Base-by-base conservation (phyloP, 2,888 invertebrate genomes). In the Xanthia icteritia region DNA sequence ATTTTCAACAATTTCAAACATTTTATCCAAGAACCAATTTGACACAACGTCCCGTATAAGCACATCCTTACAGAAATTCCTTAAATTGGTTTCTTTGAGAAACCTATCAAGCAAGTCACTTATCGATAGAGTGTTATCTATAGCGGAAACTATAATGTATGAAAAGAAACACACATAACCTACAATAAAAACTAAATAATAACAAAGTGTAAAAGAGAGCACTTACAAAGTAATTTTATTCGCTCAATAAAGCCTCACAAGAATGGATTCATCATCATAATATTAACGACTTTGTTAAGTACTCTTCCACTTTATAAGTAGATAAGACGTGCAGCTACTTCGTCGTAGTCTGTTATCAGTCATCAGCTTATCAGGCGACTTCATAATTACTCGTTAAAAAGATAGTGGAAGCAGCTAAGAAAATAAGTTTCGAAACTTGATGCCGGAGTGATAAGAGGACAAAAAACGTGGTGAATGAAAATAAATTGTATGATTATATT, bases 271-370 rank as follows among this genome's bases (percentile, higher is more conserved):
- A 77, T 73, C 65, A 66, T 63, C 60, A 48, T 39, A 63, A 60
- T 73, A 65, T 69, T 61, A 65, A 77, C 42, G 60, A 70, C 65
- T 69, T 73, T 45, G 72, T 78, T 27, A 78, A 75, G 58, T 74
- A 76, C 64, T 77, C 79, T 69, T 80, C 74, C 74, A 78, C 64
- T 79, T 77, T 69, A 48, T 68, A 83, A 74, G 68, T 51, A 68
- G 73, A 72, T 74, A 72, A 36, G 51, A 61, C 67, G 65, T 61
- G 58, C 61, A 71, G 67, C 77, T 79, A 76, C 86, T 80, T 61
- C 13, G 51, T 71, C 74, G 74, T 63, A 70, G 73, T 56, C n/a
- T 76, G 54, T 86, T 85, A 88, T 88, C 88, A 86, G 88, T 76
- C 81, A 74, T 61, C 70, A 64, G 69, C 69, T 82, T 86, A 88